Conservation (phyloP, 2,797 vertebrate genomes). For the Hozukius guyotensis region DNA sequence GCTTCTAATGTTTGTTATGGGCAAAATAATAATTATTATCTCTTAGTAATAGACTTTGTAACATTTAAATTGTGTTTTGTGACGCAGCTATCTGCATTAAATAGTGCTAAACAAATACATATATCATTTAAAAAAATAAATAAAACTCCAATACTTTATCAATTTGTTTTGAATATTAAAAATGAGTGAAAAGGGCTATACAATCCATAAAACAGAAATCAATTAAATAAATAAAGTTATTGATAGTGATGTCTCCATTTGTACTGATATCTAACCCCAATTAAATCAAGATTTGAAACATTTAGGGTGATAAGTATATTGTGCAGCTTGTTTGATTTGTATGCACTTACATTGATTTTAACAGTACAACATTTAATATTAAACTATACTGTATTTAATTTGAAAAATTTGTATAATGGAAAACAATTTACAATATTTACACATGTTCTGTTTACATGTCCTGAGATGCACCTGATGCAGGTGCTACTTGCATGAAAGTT, state of each 20-base stretch:
- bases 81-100: background rate
- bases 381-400: background rate
- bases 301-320: background rate
- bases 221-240: background rate
- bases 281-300: background rate
- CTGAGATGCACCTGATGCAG: background rate
- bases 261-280: background rate
- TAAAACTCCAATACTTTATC: background rate
- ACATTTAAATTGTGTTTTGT: background rate
- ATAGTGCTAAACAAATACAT: background rate
- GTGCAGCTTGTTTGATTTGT: background rate
- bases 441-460: background rate
- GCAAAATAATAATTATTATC: background rate
- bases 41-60: background rate
- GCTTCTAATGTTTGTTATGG: rapidly evolving
- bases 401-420: background rate
- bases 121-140: too few relatives aligned
- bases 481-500: background rate
- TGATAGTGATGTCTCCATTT: background rate
- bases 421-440: background rate
- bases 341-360: background rate
- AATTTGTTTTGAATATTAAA: background rate
- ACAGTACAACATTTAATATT: background rate
- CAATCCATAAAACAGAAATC: background rate
- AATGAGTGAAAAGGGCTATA: background rate